Evolutionary conservation across 1,140 invertebrate genomes (phyloP), one percentile per base, ranked within the genome.

Genomic region (Belonocnema kinseyi): DNA sequence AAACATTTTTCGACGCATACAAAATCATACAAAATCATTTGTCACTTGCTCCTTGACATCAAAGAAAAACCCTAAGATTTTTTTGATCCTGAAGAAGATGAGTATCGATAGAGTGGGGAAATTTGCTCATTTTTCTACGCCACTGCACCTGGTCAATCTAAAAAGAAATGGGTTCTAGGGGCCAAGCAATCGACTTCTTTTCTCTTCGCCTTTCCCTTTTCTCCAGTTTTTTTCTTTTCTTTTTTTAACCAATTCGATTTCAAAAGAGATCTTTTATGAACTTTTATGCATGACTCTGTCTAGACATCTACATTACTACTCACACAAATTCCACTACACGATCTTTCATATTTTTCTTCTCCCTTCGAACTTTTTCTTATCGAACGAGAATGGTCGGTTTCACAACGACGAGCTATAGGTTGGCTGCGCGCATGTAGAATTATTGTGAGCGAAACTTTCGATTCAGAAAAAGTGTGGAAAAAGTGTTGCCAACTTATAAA

Each of bases 81-180:
- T 46, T 46, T 46, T 46, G 4, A 10, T 10, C 2, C 10, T 10
- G 7, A 46, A 46, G 40, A 56, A 3, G 54, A 19, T 19, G 10
- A 56, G 17, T 19, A 56, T 56, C 21, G 54, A 56, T 46, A 11
- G 4, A 40, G 26, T 33, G 61, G 26, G 26, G 12, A 61, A 13
- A 14, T 61, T n/a, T 16, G 8, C 26, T 66, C 61, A 66, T 66
- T 66, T 66, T 66, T 40, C 26, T 66, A 66, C 61, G 61, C 61
- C 33, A 66, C 61, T 66, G 61, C 61, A 66, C 61, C 26, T 66
- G 26, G 61, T 66, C 61, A 66, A 66, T 66, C 61, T 40, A 66
- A 26, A 66, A 40, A 40, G 26, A 66, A 66, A 66, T 66, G 46
- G 61, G 61, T 40, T 66, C 33, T 46, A 14, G 61, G 46, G 33